Base-by-base conservation (phyloP, 2,797 vertebrate species). In the Acanthurus leucopareius region DNA sequence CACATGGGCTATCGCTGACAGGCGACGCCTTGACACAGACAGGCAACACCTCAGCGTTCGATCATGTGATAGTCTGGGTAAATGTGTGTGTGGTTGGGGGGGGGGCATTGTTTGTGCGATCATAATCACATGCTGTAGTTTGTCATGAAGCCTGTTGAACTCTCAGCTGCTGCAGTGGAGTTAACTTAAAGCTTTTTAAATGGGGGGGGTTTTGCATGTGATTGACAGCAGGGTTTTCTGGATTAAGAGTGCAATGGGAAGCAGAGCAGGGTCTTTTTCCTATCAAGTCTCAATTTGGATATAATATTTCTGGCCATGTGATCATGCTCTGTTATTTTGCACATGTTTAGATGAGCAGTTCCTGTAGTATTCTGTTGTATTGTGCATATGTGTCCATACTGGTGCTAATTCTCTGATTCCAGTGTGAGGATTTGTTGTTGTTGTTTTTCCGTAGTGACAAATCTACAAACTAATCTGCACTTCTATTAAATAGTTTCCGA, bases 1-100 rank as follows among this genome's bases (percentile, higher is more conserved):
- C 93, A 80, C 89, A 79, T 85, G 87, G 83, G 69, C 82, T 65
- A 63, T 85, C 62, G n/a, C 74, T 89, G 86, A 91, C 86, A 81
- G 75, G 76, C 69, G 42, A 80, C 61, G 54, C 82, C 52, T 82
- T 40, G 61, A 76, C 86, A 77, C 80, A 72, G 75, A 69, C 69
- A 15, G 75, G 75, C 83, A 72, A 84, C 87, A 89, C 90, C 84
- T 88, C 84, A 5, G 22, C 32, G 71, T 90, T 81, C 86, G 83
- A 91, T 86, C 81, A 68, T 79, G 74, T 79, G 90, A 90, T 86
- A 74, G 53, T 52, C 44, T 13, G 13, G 56, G 47, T 66, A 64
- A 79, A 64, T 8, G 3, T 3, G n/a, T n/a, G n/a, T n/a, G 42
- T 13, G 7, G 16, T 14, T 7, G 19, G 48, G 13, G 20, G 52